phyloP scores from a whole-genome alignment of 2,797 vertebrate species.

The Basileuterus tristriatus region DNA sequence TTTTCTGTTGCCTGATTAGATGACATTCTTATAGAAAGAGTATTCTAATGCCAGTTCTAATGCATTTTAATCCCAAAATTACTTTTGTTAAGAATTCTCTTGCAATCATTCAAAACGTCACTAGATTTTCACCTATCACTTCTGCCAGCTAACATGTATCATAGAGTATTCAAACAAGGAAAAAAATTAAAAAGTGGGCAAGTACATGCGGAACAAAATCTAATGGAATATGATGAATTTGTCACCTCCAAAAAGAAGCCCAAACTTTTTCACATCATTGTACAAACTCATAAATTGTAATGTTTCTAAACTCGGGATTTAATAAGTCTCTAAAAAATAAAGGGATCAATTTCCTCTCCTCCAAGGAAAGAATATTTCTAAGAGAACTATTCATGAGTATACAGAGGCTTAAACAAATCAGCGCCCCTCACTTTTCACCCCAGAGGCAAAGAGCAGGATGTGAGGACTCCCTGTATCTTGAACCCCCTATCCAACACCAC shows the following conservation, averaged over 20 bases:
- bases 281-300: background rate
- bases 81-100: background rate
- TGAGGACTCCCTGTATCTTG: background rate
- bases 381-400: background rate
- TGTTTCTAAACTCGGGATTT: background rate
- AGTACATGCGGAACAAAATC: background rate
- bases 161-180: background rate
- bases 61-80: conserved; percentile 44
- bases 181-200: background rate
- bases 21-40: background rate
- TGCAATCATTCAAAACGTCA: background rate
- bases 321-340: background rate
- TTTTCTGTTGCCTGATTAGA: conserved; percentile 41
- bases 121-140: background rate
- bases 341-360: background rate
- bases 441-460: background rate
- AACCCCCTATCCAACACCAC: background rate
- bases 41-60: background rate
- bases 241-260: background rate
- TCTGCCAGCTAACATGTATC: background rate
- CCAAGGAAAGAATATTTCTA: background rate
- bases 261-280: background rate
- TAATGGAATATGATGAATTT: background rate
- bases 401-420: background rate
- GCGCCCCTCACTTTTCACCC: background rate